Evolutionary conservation across 2,113 vertebrate species (phyloP).

Genomic region (Larimichthys crocea): DNA sequence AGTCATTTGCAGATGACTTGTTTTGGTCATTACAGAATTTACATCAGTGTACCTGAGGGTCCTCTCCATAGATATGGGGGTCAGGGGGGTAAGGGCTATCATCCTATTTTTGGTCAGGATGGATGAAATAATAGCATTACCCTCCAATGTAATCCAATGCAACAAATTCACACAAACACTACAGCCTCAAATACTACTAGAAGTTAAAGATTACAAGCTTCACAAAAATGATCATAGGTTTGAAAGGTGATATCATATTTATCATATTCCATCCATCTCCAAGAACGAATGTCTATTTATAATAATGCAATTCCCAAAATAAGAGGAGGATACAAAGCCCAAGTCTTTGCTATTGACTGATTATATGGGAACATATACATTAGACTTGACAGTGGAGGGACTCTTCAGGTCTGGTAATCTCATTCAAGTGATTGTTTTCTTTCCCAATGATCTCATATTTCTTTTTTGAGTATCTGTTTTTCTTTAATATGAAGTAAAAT

Average conservation of each 20-base stretch:
- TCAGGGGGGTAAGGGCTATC: not conserved
- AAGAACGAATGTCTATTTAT: too few relatives aligned
- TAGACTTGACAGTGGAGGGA: not conserved
- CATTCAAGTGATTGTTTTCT: conserved; percentile 3
- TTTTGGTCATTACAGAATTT: not conserved
- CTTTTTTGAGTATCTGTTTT: conserved; percentile 1
- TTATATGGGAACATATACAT: not conserved
- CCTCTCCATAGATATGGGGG: not conserved
- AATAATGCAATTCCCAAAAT: not conserved
- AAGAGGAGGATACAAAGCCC: not conserved
- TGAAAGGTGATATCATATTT: too few relatives aligned
- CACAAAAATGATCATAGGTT: not conserved
- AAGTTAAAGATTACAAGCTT: too few relatives aligned
- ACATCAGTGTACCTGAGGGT: not conserved
- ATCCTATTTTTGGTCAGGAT: not conserved
- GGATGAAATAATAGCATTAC: not conserved
- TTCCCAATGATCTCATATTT: conserved; percentile 12
- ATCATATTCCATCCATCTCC: too few relatives aligned
- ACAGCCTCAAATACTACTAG: not conserved
- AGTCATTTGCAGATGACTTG: not conserved
- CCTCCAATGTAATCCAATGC: not conserved
- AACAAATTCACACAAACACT: not conserved
- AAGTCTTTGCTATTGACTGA: not conserved
- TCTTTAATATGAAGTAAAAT: conserved; percentile 31
- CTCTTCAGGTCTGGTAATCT: not conserved